A percentile compares a stretch with the other conserved stretches of the same genome.
These are phyloP conservation scores for Mycalesis mineus DNA, from an alignment of 2,888 invertebrate genomes.

Conservation along the genomic window DNA sequence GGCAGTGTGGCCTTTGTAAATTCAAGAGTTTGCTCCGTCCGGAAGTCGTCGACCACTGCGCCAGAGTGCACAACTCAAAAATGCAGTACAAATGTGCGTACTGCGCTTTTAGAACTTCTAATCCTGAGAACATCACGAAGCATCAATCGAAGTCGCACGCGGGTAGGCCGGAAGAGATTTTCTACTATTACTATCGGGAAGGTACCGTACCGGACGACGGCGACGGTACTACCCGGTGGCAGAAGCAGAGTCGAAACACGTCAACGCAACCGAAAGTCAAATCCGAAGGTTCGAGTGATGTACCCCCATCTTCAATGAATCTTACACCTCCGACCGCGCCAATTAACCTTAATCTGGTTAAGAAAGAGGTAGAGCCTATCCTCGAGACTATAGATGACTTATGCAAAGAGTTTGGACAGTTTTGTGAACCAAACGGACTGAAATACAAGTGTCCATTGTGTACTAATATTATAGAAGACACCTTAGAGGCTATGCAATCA, in stretches of 20 bases:
- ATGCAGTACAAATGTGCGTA: constrained; percentile 84
- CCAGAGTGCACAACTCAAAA: constrained; percentile 79
- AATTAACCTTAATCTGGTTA: constrained; percentile 58
- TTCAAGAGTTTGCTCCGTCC: constrained; percentile 78
- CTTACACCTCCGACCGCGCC: constrained; percentile 12
- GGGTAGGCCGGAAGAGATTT: constrained; percentile 49
- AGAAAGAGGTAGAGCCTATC: constrained; percentile 44
- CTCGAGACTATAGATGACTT: constrained; percentile 43
- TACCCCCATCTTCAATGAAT: constrained; percentile 2
- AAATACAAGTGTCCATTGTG: constrained; percentile 81
- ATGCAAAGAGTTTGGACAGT: constrained; percentile 50
- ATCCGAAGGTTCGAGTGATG: constrained; percentile 37
- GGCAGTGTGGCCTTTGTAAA: constrained; percentile 84
- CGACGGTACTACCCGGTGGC: constrained; percentile 57
- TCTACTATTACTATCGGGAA: constrained; percentile 78
- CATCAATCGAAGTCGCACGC: constrained; percentile 81
- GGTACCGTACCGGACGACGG: constrained; percentile 49
- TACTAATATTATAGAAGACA: constrained; percentile 74
- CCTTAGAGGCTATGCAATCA: constrained; percentile 78
- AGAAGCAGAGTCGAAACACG: constrained; percentile 49
- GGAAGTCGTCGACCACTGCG: constrained; percentile 80
- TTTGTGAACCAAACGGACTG: constrained; percentile 73
- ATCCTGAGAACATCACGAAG: constrained; percentile 74
- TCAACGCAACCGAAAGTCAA: constrained; percentile 41
- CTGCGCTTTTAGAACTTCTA: constrained; percentile 79